phyloP scores from a whole-genome alignment of 2,113 vertebrate genomes.

The Epinephelus moara region DNA sequence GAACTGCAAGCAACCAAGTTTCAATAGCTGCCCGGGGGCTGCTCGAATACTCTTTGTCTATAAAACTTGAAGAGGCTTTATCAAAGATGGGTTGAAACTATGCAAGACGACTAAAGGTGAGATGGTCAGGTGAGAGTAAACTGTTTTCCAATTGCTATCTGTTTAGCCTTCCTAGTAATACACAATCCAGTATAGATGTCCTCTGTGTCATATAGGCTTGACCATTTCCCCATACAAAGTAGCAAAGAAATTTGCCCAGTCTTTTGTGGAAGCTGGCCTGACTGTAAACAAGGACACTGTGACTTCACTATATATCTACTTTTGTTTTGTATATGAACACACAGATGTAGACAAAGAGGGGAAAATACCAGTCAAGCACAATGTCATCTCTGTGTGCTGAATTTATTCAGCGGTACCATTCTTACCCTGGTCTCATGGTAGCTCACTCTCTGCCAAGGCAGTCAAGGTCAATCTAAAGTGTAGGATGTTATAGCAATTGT shows the following conservation, averaged over 20 bases:
- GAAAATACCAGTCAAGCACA: background rate
- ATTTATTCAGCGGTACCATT: too few relatives aligned
- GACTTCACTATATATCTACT: background rate
- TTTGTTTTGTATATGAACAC: background rate
- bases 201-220: background rate
- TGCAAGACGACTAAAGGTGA: slow-evolving; percentile 6
- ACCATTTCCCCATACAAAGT: background rate
- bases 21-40: background rate
- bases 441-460: background rate
- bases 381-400: background rate
- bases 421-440: background rate
- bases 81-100: background rate
- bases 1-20: background rate
- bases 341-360: background rate
- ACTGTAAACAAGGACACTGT: background rate
- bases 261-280: background rate
- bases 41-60: background rate
- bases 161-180: background rate
- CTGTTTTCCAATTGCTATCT: background rate
- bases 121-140: background rate
- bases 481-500: background rate
- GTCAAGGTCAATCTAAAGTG: background rate
- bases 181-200: background rate
- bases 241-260: background rate
- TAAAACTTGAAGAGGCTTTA: slow-evolving; percentile 6